Evolutionary conservation across 2,113 vertebrate species (phyloP), one percentile per base, ranked within the genome.

Genomic region (Chunga burmeisteri): DNA sequence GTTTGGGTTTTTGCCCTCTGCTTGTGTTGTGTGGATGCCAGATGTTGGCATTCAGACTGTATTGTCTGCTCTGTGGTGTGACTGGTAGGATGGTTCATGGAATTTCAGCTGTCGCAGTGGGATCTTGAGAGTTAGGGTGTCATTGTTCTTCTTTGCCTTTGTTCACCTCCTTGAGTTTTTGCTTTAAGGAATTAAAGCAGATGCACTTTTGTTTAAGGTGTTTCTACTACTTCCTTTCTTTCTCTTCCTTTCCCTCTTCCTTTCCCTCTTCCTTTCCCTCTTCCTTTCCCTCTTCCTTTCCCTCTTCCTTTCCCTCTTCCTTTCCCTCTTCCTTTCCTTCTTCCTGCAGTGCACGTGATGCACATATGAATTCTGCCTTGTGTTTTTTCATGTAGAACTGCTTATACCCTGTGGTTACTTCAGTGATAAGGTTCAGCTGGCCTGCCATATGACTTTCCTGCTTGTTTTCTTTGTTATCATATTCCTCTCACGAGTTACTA

Each of bases 1-100:
- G 7, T 84, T 87, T 92, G 36, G 20, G 44, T 38, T 73, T 89
- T 77, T 88, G 52, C 47, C 67, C 75, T 88, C 74, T 90, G n/a
- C 32, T 88, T 70, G 22, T 1, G 1, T 38, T 94, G 73, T 78
- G 49, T 81, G n/a, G 36, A 74, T 81, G 34, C 26, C 0, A 23
- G 63, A 62, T 81, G 79, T 50, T 67, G 65, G 44, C 40, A 10
- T 65, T 83, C 56, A 86, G 81, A 50, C 19, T 63, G 46, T 22
- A 56, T 80, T 93, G 75, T 91, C 78, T 95, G 79, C 49, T 94
- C 58, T 82, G 7, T 36, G 26, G 85, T 91, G 85, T 91, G 88
- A 96, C n/a, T 74, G 88, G 90, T 93, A 56, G 66, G 25, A 59
- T 59, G 86, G 93, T 95, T 93, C 84, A 81, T 49, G 61, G 88